Conservation (phyloP, 2,888 invertebrate species). For the Drosophila buzzatii region DNA sequence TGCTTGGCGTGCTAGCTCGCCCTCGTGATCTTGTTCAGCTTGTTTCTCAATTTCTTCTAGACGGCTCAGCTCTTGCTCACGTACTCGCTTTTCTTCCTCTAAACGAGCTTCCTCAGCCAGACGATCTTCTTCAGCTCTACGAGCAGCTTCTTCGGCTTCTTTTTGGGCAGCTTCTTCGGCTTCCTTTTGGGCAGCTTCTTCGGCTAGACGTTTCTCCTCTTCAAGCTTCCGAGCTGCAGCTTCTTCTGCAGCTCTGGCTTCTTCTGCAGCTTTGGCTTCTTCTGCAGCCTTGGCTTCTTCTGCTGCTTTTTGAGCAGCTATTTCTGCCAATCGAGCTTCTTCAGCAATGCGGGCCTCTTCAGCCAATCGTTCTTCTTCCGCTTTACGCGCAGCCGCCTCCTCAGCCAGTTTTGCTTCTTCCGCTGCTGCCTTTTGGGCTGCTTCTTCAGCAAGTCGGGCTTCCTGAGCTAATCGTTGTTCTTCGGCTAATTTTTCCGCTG, state of each 20-base stretch:
- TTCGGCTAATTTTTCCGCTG: constrained; percentile 73
- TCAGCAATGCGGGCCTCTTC: constrained; percentile 85
- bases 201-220: constrained; percentile 88
- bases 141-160: constrained; percentile 73
- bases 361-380: constrained; percentile 71
- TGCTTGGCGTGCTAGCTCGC: constrained; percentile 90
- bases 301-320: constrained; percentile 86
- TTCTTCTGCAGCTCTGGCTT: constrained; percentile 84
- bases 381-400: constrained; percentile 83
- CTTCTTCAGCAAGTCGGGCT: constrained; percentile 84
- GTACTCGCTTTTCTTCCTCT: constrained; percentile 85
- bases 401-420: constrained; percentile 86
- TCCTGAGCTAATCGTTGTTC: constrained; percentile 8
- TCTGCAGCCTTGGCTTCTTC: constrained; percentile 85
- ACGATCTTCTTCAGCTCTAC: constrained; percentile 83
- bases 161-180: constrained; percentile 86
- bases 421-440: constrained; percentile 86
- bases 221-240: constrained; percentile 84
- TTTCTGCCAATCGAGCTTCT: constrained; percentile 86
- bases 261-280: constrained; percentile 86
- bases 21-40: constrained; percentile 87
- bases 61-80: constrained; percentile 86
- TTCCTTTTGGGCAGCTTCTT: constrained; percentile 85
- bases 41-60: constrained; percentile 86
- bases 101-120: constrained; percentile 84